phyloP scores from a whole-genome alignment of 2,113 vertebrate genomes.

The Tragelaphus imberbis region DNA sequence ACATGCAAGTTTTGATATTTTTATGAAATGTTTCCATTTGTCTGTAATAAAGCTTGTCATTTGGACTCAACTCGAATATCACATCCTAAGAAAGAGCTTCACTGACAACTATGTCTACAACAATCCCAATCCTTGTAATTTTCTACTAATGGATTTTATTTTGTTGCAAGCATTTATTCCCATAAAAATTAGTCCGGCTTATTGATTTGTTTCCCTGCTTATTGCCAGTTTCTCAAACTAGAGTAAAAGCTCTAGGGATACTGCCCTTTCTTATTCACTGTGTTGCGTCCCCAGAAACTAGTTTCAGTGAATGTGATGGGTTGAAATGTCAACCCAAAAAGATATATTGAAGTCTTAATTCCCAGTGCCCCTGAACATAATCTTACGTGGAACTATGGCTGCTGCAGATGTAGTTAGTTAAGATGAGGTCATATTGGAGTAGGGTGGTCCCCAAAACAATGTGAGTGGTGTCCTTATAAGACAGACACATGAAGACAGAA shows the following conservation, averaged over 20 bases:
- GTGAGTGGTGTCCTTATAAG: not conserved
- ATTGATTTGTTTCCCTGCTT: not conserved
- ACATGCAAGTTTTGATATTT: not conserved
- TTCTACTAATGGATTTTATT: not conserved
- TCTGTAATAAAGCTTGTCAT: not conserved
- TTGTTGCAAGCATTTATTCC: not conserved
- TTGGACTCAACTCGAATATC: not conserved
- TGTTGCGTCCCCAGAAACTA: not conserved
- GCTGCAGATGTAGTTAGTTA: not conserved
- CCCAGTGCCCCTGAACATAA: not conserved
- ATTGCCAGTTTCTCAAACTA: not conserved
- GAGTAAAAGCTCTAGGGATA: not conserved
- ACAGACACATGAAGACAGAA: not conserved
- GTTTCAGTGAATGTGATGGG: not conserved
- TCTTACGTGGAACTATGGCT: not conserved
- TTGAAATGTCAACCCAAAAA: not conserved
- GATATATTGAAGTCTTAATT: not conserved
- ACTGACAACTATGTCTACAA: not conserved
- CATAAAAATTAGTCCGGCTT: not conserved
- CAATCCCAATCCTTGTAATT: not conserved
- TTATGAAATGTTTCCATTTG: not conserved
- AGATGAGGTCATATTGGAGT: not conserved
- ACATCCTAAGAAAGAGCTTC: not conserved
- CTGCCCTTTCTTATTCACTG: not conserved
- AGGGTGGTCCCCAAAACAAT: not conserved